Base-by-base conservation (phyloP, 1,140 invertebrate species). In the Microplitis demolitor region DNA sequence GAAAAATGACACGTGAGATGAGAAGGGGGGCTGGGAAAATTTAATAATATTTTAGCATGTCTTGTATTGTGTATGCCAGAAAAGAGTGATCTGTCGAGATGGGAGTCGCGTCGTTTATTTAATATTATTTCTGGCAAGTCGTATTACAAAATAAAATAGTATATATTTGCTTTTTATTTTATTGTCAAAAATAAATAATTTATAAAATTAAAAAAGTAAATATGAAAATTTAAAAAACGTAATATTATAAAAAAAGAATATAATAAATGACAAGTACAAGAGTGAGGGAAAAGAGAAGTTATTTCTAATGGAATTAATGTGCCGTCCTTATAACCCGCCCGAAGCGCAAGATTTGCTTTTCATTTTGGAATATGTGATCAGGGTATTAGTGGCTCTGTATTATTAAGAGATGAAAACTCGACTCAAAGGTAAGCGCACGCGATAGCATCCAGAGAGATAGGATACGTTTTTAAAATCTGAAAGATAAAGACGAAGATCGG, bases 301-400 rank as follows among this genome's bases (percentile, higher is more conserved):
- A 77, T 79, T 78, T 80, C 78, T 82, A 86, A 86, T 86, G 82
- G 80, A 82, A 84, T 85, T 84, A 84, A 83, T 82, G 74, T 76
- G 77, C 78, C 9, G 53, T 76, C 74, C 78, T 79, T 83, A 83
- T 84, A 85, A 85, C 82, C 79, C 80, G 82, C 79, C 79, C 69
- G 76, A 74, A 78, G 78, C 79, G 71, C 66, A 80, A 82, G 83
- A 84, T 85, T 83, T 80, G 80, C 81, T 83, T 86, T 85, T 85
- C 82, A 87, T 85, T 54, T 14, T 78, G 79, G 84, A 87, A 87
- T 87, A 87, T 86, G 83, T 85, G 84, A 87, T 87, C 85, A 85
- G 83, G 84, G 84, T 87, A 86, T 87, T 86, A 76, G 75, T 76
- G 69, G 69, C 72, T 74, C 14, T 71, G 72, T 76, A 76, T 76